Evolutionary conservation across 1,140 invertebrate species (phyloP), one percentile per base, ranked within the genome.

Genomic region (Agraylea sexmaculata): DNA sequence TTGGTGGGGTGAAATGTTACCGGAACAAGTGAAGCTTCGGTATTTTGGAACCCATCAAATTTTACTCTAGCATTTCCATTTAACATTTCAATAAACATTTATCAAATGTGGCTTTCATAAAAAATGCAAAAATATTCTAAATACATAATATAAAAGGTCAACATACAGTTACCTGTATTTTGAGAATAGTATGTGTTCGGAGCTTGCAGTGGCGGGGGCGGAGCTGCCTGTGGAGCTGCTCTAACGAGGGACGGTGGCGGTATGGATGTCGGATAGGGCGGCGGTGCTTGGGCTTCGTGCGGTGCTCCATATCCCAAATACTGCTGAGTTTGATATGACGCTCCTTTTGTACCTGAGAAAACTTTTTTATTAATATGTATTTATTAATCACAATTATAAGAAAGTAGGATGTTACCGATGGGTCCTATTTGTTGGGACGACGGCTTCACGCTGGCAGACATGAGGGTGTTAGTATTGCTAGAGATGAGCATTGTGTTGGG

Each of bases 401-500:
- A 35, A 35, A 7, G 4, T 15, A 19, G 5, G 43, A 46, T 51
- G 46, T 50, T 47, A 66, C 84, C 83, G 53, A 91, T 83, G 43
- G 86, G 78, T 52, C 83, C 78, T 55, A 88, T 84, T 53, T 75
- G 80, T 64, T 87, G 83, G 36, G 77, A 73, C 8, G 82, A 82
- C 13, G 83, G 83, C 57, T 91, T 91, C 11, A 89, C 83, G 47
- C 78, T 81, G 23, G 86, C 83, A 1, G 87, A 89, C 85, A 91
- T 90, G 31, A 90, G 68, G 15, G 86, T 87, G 60, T 87, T 87
- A 6, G 82, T 80, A 6, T 80, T 81, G 18, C 86, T 88, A 34
- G 85, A 87, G 42, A 91, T 90, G 43, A 93, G 74, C 38, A 89
- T 83, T 18, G 86, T 87, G 52, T 80, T 90, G 17, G 86, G 85